Percentiles rank a stretch among this genome's conserved stretches.
These are phyloP conservation scores for Nesometra sesokonis DNA, from an alignment of 35 echinoderm and acorn worm species.

Conservation along the genomic window DNA sequence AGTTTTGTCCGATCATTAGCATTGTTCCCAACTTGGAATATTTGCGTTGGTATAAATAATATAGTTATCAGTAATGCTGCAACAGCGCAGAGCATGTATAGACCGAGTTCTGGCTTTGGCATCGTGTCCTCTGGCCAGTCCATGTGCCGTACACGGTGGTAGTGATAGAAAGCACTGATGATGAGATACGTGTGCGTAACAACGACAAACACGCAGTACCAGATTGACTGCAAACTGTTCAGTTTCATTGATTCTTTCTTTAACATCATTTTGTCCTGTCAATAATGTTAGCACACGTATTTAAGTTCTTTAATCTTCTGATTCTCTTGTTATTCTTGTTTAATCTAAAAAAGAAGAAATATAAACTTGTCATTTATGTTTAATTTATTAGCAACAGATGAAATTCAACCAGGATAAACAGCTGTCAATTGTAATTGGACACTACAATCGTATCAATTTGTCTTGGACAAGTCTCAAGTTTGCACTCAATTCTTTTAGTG, in stretches of 20 bases:
- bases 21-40: slow-evolving; percentile 80
- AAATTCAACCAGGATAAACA: too few relatives aligned
- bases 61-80: slow-evolving; percentile 58
- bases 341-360: too few relatives aligned
- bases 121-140: slow-evolving; percentile 56
- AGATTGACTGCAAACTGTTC: slow-evolving; percentile 85
- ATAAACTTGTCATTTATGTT: too few relatives aligned
- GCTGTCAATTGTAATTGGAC: too few relatives aligned
- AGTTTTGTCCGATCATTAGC: slow-evolving; percentile 88
- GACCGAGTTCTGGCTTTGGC: slow-evolving; percentile 12
- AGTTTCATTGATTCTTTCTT: slow-evolving; percentile 40
- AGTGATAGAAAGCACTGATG: slow-evolving; percentile 56
- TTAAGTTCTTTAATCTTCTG: too few relatives aligned
- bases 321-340: too few relatives aligned
- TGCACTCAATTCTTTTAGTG: too few relatives aligned
- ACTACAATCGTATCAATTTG: too few relatives aligned
- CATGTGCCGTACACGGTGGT: slow-evolving; percentile 58
- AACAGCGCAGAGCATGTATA: slow-evolving; percentile 57
- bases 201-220: slow-evolving; percentile 71
- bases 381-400: too few relatives aligned
- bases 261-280: background rate
- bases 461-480: too few relatives aligned
- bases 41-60: slow-evolving; percentile 88
- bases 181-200: slow-evolving; percentile 58
- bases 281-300: too few relatives aligned